phyloP scores from a whole-genome alignment of 2,888 invertebrate genomes.

The Globia sparganii region DNA sequence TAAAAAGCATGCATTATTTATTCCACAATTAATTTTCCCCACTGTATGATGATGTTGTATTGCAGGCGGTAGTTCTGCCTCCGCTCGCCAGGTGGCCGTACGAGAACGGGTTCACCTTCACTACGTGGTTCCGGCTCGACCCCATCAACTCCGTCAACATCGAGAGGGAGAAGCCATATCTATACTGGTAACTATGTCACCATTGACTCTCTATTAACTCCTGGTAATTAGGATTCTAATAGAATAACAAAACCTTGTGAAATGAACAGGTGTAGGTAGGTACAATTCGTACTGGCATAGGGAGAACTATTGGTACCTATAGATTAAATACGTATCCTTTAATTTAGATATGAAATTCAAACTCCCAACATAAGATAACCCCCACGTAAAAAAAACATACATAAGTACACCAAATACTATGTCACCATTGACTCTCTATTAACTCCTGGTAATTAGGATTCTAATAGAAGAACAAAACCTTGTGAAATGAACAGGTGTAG shows the following conservation, averaged over 20 bases:
- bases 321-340: too few relatives aligned
- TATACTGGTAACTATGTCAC: constrained; percentile 95
- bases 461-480: too few relatives aligned
- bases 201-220: not conserved
- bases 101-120: constrained; percentile 99
- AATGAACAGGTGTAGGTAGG: not conserved
- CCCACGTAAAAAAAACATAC: not conserved
- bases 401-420: constrained; percentile 7
- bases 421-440: too few relatives aligned
- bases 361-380: not conserved
- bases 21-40: not conserved
- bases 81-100: constrained; percentile 99
- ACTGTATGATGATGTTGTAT: constrained; percentile 68
- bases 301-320: too few relatives aligned
- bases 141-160: constrained; percentile 99
- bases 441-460: too few relatives aligned
- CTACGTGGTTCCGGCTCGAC: constrained; percentile 99
- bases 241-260: not conserved
- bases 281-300: not conserved
- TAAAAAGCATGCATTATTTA: not conserved
- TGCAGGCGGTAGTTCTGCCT: constrained; percentile 98
- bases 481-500: too few relatives aligned
- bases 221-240: not conserved
- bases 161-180: constrained; percentile 99
- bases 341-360: not conserved